These are phyloP conservation scores for Coreius guichenoti DNA, from an alignment of 2,797 vertebrate genomes.

Conservation along the genomic window DNA sequence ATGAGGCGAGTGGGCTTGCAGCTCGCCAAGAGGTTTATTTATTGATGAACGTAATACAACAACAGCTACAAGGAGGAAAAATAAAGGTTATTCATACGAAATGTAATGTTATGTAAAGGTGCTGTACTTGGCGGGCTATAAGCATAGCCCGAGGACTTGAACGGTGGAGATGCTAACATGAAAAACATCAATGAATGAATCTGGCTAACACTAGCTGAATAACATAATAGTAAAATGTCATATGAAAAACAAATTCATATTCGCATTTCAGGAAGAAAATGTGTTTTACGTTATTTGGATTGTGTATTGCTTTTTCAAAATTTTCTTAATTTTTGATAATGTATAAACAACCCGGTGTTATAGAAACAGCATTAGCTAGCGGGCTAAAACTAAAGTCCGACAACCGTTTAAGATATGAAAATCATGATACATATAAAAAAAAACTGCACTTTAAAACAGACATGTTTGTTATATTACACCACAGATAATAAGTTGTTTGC, in stretches of 20 bases:
- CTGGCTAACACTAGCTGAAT: not conserved
- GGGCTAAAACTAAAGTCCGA: slow-evolving; percentile 1
- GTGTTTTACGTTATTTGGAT: too few relatives aligned
- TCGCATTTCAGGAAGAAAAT: not conserved
- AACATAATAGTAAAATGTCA: not conserved
- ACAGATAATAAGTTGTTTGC: not conserved
- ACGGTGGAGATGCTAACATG: slow-evolving; percentile 18
- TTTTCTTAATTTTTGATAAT: not conserved
- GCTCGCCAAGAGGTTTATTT: not conserved
- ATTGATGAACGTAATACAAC: not conserved
- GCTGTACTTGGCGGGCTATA: not conserved
- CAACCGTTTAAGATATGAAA: not conserved
- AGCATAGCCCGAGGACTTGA: not conserved
- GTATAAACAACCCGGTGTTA: not conserved
- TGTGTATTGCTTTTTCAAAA: not conserved
- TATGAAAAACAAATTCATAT: not conserved
- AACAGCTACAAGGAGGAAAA: not conserved
- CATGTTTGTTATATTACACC: not conserved
- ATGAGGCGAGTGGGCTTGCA: slow-evolving; percentile 15
- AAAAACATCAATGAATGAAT: slow-evolving; percentile 40
- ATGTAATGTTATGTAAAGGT: not conserved
- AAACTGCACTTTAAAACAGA: not conserved
- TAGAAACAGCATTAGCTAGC: slow-evolving; percentile 2
- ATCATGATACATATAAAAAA: not conserved
- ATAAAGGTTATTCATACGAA: not conserved